Conservation (phyloP, 2,113 vertebrate genomes). For the Anguilla japonica region DNA sequence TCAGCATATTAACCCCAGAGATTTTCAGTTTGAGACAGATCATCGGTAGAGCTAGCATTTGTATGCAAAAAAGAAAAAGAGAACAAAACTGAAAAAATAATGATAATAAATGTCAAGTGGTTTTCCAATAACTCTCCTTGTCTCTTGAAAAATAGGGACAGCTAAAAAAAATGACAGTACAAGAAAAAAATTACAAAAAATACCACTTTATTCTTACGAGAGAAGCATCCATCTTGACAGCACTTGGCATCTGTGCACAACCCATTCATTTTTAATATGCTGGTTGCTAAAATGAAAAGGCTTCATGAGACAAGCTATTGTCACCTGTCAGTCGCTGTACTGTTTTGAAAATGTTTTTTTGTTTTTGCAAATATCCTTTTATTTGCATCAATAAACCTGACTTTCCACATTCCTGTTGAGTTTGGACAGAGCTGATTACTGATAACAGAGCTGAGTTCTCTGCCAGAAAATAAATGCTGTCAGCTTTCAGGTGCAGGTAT, state of each 20-base stretch:
- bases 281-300: slow-evolving; percentile 69
- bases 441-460: slow-evolving; percentile 58
- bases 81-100: neutral
- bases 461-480: slow-evolving; percentile 13
- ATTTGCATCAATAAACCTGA: slow-evolving; percentile 69
- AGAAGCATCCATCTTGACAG: slow-evolving; percentile 72
- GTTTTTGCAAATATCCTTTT: slow-evolving; percentile 27
- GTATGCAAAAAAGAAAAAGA: neutral
- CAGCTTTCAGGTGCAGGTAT: slow-evolving; percentile 4
- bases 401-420: slow-evolving; percentile 57
- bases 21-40: neutral
- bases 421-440: slow-evolving; percentile 62
- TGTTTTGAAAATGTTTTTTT: slow-evolving; percentile 73
- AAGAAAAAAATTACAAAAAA: slow-evolving; percentile 47
- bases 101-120: slow-evolving; percentile 15
- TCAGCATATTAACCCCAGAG: neutral
- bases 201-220: slow-evolving; percentile 67
- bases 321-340: slow-evolving; percentile 68
- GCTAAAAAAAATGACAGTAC: neutral
- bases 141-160: slow-evolving; percentile 10
- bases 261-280: slow-evolving; percentile 80
- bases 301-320: slow-evolving; percentile 73
- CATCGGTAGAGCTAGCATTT: neutral
- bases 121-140: slow-evolving; percentile 1
- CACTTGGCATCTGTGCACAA: slow-evolving; percentile 71